phyloP scores from a whole-genome alignment of 2,113 vertebrate species.

The Tringa solitaria region DNA sequence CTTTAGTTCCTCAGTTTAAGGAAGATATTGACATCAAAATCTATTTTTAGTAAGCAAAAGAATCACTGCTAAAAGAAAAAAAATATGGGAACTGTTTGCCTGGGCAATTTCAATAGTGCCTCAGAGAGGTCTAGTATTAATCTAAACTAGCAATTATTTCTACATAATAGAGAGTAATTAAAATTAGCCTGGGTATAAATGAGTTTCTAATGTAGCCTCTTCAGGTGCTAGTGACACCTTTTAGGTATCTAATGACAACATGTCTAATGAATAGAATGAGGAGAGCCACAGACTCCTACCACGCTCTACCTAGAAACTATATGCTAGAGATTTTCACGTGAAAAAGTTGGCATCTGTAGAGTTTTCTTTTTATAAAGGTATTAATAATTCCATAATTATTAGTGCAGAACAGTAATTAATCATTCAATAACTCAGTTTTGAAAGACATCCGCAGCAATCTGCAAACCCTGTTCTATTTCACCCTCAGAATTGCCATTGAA shows the following conservation, averaged over 20 bases:
- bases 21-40: neutral
- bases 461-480: neutral
- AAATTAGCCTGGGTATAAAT: neutral
- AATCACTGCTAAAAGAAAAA: neutral
- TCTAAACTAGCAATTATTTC: neutral
- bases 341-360: neutral
- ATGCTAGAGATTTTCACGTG: neutral
- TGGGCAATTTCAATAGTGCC: neutral
- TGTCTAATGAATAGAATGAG: neutral
- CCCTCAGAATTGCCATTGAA: neutral
- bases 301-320: accelerated
- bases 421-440: accelerated
- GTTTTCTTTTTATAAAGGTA: neutral
- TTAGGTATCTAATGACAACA: neutral
- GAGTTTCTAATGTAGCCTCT: neutral
- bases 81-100: neutral
- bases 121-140: neutral
- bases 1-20: neutral
- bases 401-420: neutral
- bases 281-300: neutral
- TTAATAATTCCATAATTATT: neutral
- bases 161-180: neutral
- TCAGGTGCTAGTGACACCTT: neutral
- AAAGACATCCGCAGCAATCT: neutral
- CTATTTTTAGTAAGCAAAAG: neutral